A percentile compares a stretch with the other conserved stretches of the same genome.
Evolutionary conservation across 2,888 invertebrate species (phyloP).

Genomic region (Heliconius ethilla): DNA sequence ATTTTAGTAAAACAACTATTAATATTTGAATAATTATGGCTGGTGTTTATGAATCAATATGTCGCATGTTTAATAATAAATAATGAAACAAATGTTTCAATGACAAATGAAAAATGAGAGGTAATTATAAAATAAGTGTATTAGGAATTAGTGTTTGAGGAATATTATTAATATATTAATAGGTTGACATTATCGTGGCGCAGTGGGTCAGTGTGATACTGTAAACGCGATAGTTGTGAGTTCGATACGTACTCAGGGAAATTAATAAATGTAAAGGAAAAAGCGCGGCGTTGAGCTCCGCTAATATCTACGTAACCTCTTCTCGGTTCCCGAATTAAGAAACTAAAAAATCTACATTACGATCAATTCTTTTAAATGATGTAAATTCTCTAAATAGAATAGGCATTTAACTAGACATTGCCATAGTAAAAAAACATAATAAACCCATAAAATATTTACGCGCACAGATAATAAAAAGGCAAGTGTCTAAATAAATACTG

Average conservation of each 20-base stretch:
- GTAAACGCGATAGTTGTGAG: too few species aligned
- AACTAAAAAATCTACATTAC: too few species aligned
- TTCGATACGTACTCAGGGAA: too few species aligned
- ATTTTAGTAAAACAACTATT: neutral
- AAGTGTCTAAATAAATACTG: slow-evolving; percentile 37
- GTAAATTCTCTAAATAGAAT: too few species aligned
- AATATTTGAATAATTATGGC: neutral
- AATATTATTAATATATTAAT: neutral
- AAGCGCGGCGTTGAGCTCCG: neutral
- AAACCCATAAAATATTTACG: slow-evolving; percentile 20
- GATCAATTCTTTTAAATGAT: too few species aligned
- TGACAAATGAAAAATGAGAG: neutral
- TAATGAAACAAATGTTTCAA: neutral
- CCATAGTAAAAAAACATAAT: neutral
- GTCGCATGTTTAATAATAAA: neutral
- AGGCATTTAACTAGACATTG: neutral
- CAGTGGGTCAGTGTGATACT: neutral
- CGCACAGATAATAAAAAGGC: slow-evolving; percentile 28
- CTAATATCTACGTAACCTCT: neutral
- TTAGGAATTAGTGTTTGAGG: neutral
- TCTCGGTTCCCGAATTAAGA: too few species aligned
- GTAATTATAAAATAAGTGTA: neutral
- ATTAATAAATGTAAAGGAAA: neutral
- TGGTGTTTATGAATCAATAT: neutral
- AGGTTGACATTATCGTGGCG: neutral